Evolutionary conservation across 1,140 invertebrate genomes (phyloP), one percentile per base, ranked within the genome.

Genomic region (Ips typographus): DNA sequence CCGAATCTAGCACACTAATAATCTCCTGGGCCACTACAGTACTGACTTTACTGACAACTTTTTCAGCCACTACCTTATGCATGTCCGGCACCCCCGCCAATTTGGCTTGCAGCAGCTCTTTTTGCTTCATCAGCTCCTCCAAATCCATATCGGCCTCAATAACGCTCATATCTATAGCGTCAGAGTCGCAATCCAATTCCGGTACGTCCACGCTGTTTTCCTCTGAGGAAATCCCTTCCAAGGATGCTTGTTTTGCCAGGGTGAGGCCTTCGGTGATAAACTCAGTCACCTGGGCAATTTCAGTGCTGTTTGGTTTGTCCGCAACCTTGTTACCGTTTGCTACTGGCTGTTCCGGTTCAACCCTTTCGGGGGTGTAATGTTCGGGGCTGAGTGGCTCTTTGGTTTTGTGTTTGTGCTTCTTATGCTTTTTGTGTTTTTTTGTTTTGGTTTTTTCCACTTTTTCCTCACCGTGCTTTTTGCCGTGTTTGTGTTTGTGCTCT

Each of bases 121-220:
- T 94, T 80, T 94, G 92, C 75, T 89, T 89, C 91, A 94, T 94
- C 67, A 95, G 81, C 71, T 94, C 93, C 78, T 94, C 93, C 4
- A 94, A 80, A 80, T 94, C 93, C 68, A 94, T 88, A 74, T 94
- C 93, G 77, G 94, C 91, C 79, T 94, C 91, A 63, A 92, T 88
- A 40, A 92, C 86, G 3, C 86, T 85, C 62, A 92, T 85, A 75
- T 91, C 89, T 40, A 91, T 84, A 66, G 84, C 85, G 71, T 88
- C 91, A 71, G 89, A 91, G 72, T 89, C 89, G 72, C 87, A 86
- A 77, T 92, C 91, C 62, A 89, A 77, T 70, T 85, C 86, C 68
- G 85, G 85, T 65, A 85, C 84, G 73, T 87, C 87, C 64, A 91
- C 89, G 47, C 86, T 88, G 4, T 70, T 62, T 52, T 70, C 60